phyloP scores from a whole-genome alignment of 2,113 vertebrate genomes.

The Saimiri boliviensis region DNA sequence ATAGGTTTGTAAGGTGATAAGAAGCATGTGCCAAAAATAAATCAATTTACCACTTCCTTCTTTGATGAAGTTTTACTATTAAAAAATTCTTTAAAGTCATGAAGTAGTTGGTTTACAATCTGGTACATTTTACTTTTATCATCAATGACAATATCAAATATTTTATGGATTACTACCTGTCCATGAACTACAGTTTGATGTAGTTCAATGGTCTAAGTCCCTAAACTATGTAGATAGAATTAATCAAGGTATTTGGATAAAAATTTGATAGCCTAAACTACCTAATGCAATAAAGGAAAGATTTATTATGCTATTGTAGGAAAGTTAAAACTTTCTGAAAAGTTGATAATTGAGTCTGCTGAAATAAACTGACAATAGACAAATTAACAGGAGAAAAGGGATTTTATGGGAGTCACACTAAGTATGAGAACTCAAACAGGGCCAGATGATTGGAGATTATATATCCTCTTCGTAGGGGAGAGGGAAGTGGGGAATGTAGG shows the following conservation, averaged over 20 bases:
- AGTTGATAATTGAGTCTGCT: not conserved
- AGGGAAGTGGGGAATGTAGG: not conserved
- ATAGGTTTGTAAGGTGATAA: not conserved
- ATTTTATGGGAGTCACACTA: not conserved
- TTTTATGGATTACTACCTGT: not conserved
- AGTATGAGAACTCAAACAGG: not conserved
- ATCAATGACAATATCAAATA: not conserved
- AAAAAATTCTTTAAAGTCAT: not conserved
- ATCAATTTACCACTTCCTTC: not conserved
- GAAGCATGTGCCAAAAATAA: not conserved
- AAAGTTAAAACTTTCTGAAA: not conserved
- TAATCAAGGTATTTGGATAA: not conserved
- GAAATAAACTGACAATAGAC: not conserved
- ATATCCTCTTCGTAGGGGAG: not conserved
- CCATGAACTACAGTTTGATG: not conserved
- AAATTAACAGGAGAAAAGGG: not conserved
- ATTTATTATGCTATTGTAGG: not conserved
- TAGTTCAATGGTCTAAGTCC: not conserved
- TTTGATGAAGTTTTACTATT: not conserved
- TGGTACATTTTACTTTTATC: not conserved
- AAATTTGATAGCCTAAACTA: not conserved
- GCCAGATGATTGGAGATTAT: not conserved
- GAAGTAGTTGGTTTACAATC: not conserved
- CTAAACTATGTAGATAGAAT: not conserved
- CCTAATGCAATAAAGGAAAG: not conserved